Evolutionary conservation across 1,140 invertebrate species (phyloP).

Genomic region (Drosophila paulistorum): DNA sequence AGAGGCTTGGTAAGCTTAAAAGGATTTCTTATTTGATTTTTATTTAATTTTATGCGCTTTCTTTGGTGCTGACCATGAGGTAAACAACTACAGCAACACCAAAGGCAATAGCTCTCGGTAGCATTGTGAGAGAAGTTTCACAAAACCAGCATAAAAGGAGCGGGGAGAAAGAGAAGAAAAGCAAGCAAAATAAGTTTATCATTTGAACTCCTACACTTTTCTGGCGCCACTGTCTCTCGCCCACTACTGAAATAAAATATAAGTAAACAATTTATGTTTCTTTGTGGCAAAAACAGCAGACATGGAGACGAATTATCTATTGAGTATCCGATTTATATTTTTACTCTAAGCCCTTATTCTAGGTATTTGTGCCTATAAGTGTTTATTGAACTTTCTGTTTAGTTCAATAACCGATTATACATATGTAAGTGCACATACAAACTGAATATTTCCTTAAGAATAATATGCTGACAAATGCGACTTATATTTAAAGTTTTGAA

Average conservation of each 20-base stretch:
- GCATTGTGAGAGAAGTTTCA: slow-evolving; percentile 3
- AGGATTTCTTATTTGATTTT: slow-evolving; percentile 63
- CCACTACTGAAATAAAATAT: slow-evolving; percentile 7
- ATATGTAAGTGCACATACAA: not conserved
- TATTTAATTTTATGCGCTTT: slow-evolving; percentile 65
- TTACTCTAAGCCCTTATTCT: not conserved
- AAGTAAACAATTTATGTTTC: slow-evolving; percentile 31
- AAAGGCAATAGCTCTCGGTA: slow-evolving; percentile 8
- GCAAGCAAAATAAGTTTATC: slow-evolving; percentile 50
- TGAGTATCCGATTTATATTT: not conserved
- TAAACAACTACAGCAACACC: slow-evolving; percentile 14
- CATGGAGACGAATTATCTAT: slow-evolving; percentile 42
- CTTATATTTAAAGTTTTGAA: not conserved
- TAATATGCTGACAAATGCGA: not conserved
- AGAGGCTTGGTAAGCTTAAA: slow-evolving; percentile 38
- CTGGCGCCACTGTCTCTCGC: slow-evolving; percentile 35
- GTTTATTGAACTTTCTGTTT: not conserved
- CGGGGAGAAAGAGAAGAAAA: not conserved
- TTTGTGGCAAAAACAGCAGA: slow-evolving; percentile 33
- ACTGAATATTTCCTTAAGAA: not conserved
- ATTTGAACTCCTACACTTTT: slow-evolving; percentile 37
- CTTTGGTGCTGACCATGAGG: slow-evolving; percentile 19
- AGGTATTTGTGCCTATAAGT: not conserved
- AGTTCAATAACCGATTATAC: slow-evolving; percentile 4
- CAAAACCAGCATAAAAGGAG: not conserved